phyloP scores from a whole-genome alignment of 2,113 vertebrate species.

The Siniperca chuatsi region DNA sequence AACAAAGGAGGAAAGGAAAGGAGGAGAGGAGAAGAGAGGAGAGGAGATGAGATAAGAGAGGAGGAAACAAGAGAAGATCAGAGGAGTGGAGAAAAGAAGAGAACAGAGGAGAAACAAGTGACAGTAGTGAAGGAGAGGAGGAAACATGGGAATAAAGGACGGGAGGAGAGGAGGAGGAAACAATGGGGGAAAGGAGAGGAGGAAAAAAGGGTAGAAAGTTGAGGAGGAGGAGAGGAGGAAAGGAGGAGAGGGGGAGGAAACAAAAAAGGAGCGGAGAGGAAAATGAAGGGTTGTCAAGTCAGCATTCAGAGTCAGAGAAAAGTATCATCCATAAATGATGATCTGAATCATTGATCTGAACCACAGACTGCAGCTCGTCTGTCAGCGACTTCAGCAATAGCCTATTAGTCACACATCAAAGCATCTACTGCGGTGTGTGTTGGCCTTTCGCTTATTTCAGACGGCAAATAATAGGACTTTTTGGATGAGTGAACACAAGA shows the following conservation, averaged over 20 bases:
- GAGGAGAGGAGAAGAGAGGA: background rate
- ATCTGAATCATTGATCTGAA: constrained; percentile 67
- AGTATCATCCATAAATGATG: constrained; percentile 75
- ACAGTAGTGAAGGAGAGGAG: background rate
- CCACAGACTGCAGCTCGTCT: constrained; percentile 57
- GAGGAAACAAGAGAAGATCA: background rate
- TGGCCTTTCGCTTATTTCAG: background rate
- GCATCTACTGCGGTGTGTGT: background rate
- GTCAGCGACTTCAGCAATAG: constrained; percentile 51
- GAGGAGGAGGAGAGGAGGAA: background rate
- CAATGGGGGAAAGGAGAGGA: background rate
- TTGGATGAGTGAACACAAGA: background rate
- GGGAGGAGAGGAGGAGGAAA: background rate
- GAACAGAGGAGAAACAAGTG: too few species aligned
- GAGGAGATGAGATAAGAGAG: background rate
- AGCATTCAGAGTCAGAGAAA: constrained; percentile 56
- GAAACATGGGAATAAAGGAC: background rate
- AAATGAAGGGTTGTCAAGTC: constrained; percentile 46
- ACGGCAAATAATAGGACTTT: constrained; percentile 12
- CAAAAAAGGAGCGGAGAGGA: constrained; percentile 10
- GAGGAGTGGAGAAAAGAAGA: too few species aligned
- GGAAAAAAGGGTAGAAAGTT: background rate
- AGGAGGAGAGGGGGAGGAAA: constrained; percentile 1
- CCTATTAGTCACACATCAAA: constrained; percentile 55
- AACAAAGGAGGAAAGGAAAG: background rate